These are phyloP conservation scores for Nicator chloris DNA, from an alignment of 2,113 vertebrate genomes.

Conservation along the genomic window DNA sequence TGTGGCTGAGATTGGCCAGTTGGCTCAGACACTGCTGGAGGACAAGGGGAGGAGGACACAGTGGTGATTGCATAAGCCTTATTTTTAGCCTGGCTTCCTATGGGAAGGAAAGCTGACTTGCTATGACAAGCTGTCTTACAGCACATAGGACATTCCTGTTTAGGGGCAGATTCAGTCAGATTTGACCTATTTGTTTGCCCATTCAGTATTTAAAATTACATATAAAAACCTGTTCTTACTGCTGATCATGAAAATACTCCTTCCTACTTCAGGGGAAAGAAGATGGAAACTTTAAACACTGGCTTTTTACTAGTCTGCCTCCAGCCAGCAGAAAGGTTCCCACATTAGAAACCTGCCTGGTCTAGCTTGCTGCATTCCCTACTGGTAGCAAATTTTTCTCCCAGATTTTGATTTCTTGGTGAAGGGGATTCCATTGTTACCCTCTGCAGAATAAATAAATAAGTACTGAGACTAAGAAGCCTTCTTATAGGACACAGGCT, in stretches of 20 bases:
- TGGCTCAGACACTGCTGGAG: not conserved
- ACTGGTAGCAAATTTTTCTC: not conserved
- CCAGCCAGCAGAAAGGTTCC: not conserved
- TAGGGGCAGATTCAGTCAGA: not conserved
- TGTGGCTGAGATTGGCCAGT: slow-evolving; percentile 41
- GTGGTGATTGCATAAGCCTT: slow-evolving; percentile 36
- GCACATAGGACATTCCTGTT: not conserved
- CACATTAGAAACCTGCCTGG: not conserved
- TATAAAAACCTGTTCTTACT: not conserved
- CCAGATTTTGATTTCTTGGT: not conserved
- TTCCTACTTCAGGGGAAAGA: not conserved
- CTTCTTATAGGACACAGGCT: not conserved
- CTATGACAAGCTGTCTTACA: not conserved
- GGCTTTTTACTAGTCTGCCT: not conserved
- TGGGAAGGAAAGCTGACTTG: not conserved
- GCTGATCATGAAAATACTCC: not conserved
- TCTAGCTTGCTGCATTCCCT: not conserved
- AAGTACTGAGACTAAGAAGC: not conserved
- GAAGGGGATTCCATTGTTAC: not conserved
- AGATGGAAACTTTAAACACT: not conserved
- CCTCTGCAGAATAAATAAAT: not conserved
- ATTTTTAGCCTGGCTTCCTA: slow-evolving; percentile 57
- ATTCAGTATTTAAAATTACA: not conserved
- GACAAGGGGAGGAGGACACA: slow-evolving; percentile 45
- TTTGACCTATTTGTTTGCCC: not conserved